Evolutionary conservation across 1,140 invertebrate genomes (phyloP).

Genomic region (Heliconius hermathena): DNA sequence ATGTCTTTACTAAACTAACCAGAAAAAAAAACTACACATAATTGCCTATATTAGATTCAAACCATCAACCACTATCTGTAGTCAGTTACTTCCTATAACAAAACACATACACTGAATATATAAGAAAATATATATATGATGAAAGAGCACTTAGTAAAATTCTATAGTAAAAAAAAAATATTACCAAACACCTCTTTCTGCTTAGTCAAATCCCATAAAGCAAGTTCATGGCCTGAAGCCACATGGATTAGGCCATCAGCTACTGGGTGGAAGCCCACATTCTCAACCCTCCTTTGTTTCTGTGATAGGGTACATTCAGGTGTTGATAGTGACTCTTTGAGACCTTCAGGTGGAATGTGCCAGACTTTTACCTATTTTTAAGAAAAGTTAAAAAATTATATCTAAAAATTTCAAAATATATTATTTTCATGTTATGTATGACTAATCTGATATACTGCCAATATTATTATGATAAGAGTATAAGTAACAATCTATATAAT

Average conservation of each 20-base stretch:
- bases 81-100: no score
- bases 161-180: constrained; percentile 36
- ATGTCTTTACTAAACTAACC: no score
- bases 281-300: constrained; percentile 91
- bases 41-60: no score
- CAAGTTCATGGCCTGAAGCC: constrained; percentile 89
- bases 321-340: constrained; percentile 90
- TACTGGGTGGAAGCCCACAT: constrained; percentile 92
- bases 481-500: no score
- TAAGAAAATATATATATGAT: neutral
- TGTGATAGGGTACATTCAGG: constrained; percentile 91
- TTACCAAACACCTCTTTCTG: constrained; percentile 91
- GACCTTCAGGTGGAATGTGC: constrained; percentile 90
- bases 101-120: no score
- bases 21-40: no score
- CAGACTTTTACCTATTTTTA: constrained; percentile 89
- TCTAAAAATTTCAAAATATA: neutral
- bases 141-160: neutral
- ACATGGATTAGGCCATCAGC: constrained; percentile 93
- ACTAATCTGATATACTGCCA: neutral
- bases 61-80: no score
- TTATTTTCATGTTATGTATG: neutral
- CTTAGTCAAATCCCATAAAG: constrained; percentile 92
- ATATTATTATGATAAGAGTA: neutral
- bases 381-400: constrained; percentile 30